Percentiles rank a stretch among this genome's conserved stretches.
These are phyloP conservation scores for Catagonus wagneri DNA, from an alignment of 2,113 vertebrate genomes.

Conservation along the genomic window DNA sequence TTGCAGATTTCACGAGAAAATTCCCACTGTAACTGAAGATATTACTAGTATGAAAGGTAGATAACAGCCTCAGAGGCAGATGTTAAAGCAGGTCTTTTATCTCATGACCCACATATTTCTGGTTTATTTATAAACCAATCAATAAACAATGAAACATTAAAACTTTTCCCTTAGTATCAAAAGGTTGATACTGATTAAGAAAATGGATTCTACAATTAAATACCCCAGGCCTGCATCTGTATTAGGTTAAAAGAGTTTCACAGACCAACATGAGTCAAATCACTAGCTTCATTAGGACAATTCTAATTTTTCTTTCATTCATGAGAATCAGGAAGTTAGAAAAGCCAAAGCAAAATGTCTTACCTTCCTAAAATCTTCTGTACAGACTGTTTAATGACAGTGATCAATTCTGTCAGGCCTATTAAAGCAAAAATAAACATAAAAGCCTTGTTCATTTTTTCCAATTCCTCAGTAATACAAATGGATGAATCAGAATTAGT, in stretches of 20 bases:
- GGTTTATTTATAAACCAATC: constrained; percentile 48
- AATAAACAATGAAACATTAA: constrained; percentile 32
- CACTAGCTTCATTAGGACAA: not conserved
- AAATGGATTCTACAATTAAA: not conserved
- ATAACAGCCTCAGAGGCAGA: constrained; percentile 33
- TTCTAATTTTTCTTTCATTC: constrained; percentile 47
- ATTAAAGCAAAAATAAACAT: constrained; percentile 65
- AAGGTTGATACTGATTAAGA: constrained; percentile 7
- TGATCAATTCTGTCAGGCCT: constrained; percentile 95
- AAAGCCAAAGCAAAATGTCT: constrained; percentile 70
- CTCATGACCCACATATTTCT: constrained; percentile 38
- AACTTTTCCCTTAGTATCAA: not conserved
- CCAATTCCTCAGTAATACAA: constrained; percentile 17
- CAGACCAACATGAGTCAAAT: not conserved
- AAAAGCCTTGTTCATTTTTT: constrained; percentile 4
- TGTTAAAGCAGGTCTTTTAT: constrained; percentile 42
- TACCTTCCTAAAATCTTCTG: constrained; percentile 94
- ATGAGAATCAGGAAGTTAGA: constrained; percentile 40
- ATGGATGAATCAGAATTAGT: not conserved
- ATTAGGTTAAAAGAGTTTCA: not conserved
- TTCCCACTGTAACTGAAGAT: not conserved
- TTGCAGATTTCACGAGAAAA: constrained; percentile 63
- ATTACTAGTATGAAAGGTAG: not conserved
- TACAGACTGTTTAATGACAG: constrained; percentile 95
- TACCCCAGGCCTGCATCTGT: not conserved